These are phyloP conservation scores for Mormoops blainvillei DNA, from an alignment of 2,113 vertebrate genomes.

Conservation along the genomic window DNA sequence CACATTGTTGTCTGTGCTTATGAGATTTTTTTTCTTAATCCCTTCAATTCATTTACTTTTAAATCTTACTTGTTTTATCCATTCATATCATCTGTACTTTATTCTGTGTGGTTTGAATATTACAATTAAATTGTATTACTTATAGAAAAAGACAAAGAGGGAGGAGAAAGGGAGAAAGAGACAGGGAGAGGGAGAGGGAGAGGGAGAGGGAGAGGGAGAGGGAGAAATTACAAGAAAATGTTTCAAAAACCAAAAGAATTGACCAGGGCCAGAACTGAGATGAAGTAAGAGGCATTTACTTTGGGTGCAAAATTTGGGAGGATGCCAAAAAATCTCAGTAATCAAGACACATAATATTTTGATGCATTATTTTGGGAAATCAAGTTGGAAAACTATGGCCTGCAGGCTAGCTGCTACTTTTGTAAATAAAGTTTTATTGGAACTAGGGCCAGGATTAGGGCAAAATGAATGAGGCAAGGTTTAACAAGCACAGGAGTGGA, in stretches of 20 bases:
- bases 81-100: neutral
- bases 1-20: neutral
- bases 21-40: neutral
- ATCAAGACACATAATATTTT: neutral
- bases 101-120: neutral
- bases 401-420: neutral
- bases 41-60: neutral
- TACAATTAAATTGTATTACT: neutral
- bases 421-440: neutral
- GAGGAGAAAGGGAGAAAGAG: neutral
- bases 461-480: neutral
- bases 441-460: neutral
- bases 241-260: slow-evolving; percentile 22
- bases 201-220: neutral
- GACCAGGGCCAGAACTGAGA: neutral
- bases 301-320: neutral
- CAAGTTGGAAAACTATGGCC: neutral
- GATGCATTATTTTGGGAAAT: neutral
- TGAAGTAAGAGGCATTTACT: neutral
- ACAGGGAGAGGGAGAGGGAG: too few relatives aligned
- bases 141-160: neutral
- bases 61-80: neutral
- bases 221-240: neutral
- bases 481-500: neutral
- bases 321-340: neutral